Evolutionary conservation across 2,113 vertebrate species (phyloP).

Genomic region (Seriola aureovittata): DNA sequence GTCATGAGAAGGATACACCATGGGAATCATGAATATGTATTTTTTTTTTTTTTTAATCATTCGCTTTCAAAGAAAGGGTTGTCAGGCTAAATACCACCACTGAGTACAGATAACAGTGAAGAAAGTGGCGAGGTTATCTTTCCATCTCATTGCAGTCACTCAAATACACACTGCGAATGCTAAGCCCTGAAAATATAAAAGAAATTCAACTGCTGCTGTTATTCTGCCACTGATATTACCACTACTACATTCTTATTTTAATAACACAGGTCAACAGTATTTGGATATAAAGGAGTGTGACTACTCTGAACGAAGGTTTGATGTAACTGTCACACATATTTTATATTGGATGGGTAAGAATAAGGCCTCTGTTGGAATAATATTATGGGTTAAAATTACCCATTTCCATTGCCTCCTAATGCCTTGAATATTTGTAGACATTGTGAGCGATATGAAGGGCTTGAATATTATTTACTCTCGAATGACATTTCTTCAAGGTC

Average conservation of each 20-base stretch:
- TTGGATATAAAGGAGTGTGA: neutral
- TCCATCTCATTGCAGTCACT: constrained; percentile 46
- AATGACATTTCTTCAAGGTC: constrained; percentile 49
- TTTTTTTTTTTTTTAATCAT: constrained; percentile 8
- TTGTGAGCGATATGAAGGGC: constrained; percentile 34
- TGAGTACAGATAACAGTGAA: constrained; percentile 57
- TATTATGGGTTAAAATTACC: constrained; percentile 16
- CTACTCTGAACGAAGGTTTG: constrained; percentile 7
- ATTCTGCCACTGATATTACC: neutral
- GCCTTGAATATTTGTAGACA: constrained; percentile 38
- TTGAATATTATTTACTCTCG: constrained; percentile 47
- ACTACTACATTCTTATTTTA: constrained; percentile 4
- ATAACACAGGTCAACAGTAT: constrained; percentile 6
- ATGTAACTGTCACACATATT: constrained; percentile 9
- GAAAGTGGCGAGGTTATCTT: constrained; percentile 39
- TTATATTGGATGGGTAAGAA: neutral
- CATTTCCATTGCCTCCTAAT: constrained; percentile 18
- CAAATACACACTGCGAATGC: constrained; percentile 1
- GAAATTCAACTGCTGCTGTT: neutral
- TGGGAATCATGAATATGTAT: constrained; percentile 70
- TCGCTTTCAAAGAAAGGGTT: constrained; percentile 57
- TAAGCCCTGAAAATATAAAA: constrained; percentile 16
- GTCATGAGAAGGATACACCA: constrained; percentile 54
- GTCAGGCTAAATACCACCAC: constrained; percentile 61
- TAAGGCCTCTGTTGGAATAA: constrained; percentile 1